Percentiles rank a stretch among this genome's conserved stretches.
phyloP scores from a whole-genome alignment of 1,140 invertebrate genomes.

The Lepidurus couesii region DNA sequence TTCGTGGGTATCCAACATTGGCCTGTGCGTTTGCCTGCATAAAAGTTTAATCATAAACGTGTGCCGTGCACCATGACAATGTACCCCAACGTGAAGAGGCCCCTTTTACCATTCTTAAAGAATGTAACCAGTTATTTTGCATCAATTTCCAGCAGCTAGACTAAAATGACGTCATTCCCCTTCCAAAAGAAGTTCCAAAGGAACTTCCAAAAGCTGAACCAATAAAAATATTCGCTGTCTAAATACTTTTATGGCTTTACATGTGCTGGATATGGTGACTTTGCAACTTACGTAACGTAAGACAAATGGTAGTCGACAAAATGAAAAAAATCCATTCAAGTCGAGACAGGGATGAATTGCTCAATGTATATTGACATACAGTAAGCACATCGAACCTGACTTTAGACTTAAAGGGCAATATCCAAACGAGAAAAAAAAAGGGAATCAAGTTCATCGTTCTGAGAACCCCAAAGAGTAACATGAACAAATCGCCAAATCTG shows the following conservation, averaged over 20 bases:
- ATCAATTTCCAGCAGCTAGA: background rate
- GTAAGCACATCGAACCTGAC: no score
- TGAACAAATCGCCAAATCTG: no score
- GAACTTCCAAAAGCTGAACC: background rate
- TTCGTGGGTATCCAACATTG: background rate
- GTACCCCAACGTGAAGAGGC: background rate
- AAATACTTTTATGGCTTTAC: background rate
- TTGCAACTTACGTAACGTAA: background rate
- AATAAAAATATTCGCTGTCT: background rate
- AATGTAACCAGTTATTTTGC: background rate
- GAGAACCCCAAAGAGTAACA: no score
- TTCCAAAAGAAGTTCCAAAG: no score
- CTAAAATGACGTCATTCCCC: background rate
- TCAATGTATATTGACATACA: no score
- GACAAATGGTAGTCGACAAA: background rate
- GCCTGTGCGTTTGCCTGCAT: background rate
- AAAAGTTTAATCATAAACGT: background rate
- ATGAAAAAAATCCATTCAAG: background rate
- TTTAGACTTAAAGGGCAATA: no score
- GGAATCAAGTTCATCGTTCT: no score
- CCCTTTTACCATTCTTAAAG: background rate
- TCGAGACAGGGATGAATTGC: background rate
- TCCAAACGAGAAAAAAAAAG: no score
- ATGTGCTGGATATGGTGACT: background rate
- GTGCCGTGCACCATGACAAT: background rate